These are phyloP conservation scores for Nymphalis c-album DNA, from an alignment of 2,888 invertebrate genomes.

Conservation along the genomic window DNA sequence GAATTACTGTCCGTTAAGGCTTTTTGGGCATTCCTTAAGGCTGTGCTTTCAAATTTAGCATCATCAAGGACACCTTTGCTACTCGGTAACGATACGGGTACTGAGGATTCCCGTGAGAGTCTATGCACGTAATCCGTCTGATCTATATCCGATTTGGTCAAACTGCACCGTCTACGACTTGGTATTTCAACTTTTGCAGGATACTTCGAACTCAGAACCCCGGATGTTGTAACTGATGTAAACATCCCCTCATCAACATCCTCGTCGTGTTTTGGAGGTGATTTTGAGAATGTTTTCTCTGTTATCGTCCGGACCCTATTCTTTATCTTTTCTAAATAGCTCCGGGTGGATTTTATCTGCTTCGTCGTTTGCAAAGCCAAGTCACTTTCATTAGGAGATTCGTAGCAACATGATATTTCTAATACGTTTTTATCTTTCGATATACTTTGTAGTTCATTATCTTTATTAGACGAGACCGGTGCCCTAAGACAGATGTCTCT, in stretches of 20 bases:
- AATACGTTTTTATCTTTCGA: constrained; percentile 81
- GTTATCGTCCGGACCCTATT: constrained; percentile 81
- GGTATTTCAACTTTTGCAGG: constrained; percentile 58
- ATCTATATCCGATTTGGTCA: constrained; percentile 87
- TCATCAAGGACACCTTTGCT: constrained; percentile 54
- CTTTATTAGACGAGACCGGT: constrained; percentile 52
- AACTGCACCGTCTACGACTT: constrained; percentile 75
- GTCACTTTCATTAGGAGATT: constrained; percentile 75
- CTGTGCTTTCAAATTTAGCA: constrained; percentile 69
- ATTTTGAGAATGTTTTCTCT: constrained; percentile 80
- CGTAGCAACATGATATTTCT: constrained; percentile 84
- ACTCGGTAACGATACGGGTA: constrained; percentile 69
- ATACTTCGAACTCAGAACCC: constrained; percentile 82
- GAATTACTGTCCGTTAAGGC: constrained; percentile 59
- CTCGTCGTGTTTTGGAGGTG: constrained; percentile 68
- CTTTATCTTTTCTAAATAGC: constrained; percentile 83
- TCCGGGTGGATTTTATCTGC: constrained; percentile 77
- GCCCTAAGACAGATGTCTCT: constrained; percentile 59
- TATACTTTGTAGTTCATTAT: constrained; percentile 63
- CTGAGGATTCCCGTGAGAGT: constrained; percentile 68
- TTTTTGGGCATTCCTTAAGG: constrained; percentile 66
- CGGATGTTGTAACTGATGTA: constrained; percentile 87
- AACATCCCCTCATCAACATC: constrained; percentile 83
- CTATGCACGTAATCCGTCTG: constrained; percentile 82
- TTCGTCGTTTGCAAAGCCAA: constrained; percentile 74